phyloP scores from a whole-genome alignment of 2,113 vertebrate species.

The Muscicapa adusta region DNA sequence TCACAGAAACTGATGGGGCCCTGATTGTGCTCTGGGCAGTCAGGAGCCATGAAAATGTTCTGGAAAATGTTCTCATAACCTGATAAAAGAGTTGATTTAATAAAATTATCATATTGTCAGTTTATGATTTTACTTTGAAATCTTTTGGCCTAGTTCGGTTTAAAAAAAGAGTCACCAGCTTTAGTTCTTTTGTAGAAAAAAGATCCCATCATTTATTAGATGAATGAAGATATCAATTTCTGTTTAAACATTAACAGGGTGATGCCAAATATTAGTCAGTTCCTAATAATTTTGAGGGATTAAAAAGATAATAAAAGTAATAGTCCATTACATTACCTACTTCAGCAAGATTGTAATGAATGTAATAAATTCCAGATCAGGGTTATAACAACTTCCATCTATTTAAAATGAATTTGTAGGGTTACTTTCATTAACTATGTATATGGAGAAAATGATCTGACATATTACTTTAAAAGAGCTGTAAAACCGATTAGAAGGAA shows the following conservation, averaged over 20 bases:
- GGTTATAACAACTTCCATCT: conserved; percentile 87
- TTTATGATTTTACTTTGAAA: conserved; percentile 62
- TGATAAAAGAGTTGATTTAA: conserved; percentile 38
- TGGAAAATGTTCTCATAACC: neutral
- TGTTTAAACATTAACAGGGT: conserved; percentile 83
- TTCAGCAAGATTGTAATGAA: conserved; percentile 88
- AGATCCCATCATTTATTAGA: conserved; percentile 72
- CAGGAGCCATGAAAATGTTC: neutral
- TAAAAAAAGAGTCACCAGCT: conserved; percentile 15
- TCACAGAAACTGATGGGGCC: accelerated
- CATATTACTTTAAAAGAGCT: conserved; percentile 85
- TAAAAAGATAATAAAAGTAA: conserved; percentile 89
- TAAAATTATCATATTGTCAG: conserved; percentile 44
- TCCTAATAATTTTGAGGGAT: conserved; percentile 86
- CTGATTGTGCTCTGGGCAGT: neutral
- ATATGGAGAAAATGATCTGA: conserved; percentile 84
- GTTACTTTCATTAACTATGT: conserved; percentile 88
- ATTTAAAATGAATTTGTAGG: conserved; percentile 88
- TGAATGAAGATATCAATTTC: conserved; percentile 80
- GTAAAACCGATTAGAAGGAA: conserved; percentile 83
- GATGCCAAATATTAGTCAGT: conserved; percentile 86
- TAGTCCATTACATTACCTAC: conserved; percentile 88
- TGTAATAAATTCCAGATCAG: conserved; percentile 84
- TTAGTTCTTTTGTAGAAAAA: conserved; percentile 56
- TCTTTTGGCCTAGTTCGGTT: conserved; percentile 51